Percentiles rank a stretch among this genome's conserved stretches.
These are phyloP conservation scores for Chaenocephalus aceratus DNA, from an alignment of 2,113 vertebrate species.

Conservation along the genomic window DNA sequence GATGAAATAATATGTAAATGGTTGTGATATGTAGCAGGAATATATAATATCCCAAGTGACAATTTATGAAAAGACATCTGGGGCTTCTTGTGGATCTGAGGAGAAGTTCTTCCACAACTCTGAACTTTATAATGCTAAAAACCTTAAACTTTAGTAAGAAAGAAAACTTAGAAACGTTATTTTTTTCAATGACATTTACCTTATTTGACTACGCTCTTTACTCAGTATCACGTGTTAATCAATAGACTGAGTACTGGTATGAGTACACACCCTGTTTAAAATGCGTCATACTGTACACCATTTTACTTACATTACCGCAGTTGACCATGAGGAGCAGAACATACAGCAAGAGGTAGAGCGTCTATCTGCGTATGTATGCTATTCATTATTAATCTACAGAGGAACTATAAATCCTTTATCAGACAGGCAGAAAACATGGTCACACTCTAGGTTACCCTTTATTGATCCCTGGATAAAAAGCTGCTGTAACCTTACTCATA, in stretches of 20 bases:
- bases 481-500: neutral
- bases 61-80: conserved; percentile 22
- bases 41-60: conserved; percentile 7
- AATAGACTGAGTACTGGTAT: neutral
- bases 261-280: neutral
- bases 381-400: conserved; percentile 47
- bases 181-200: neutral
- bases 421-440: neutral
- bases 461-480: conserved; percentile 13
- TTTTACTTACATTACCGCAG: conserved; percentile 10
- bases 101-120: conserved; percentile 2
- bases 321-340: neutral
- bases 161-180: neutral
- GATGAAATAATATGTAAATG: conserved; percentile 54
- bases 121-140: conserved; percentile 8
- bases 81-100: conserved; percentile 10
- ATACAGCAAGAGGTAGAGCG: neutral
- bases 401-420: conserved; percentile 26
- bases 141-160: neutral
- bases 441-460: conserved; percentile 8
- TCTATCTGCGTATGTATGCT: neutral
- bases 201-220: neutral
- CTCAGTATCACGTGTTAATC: neutral
- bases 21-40: conserved; percentile 17
- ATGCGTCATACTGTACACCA: neutral